A percentile compares a stretch with the other conserved stretches of the same genome.
These are phyloP conservation scores for Ramphastos sulfuratus DNA, from an alignment of 2,113 vertebrate genomes.

Conservation along the genomic window DNA sequence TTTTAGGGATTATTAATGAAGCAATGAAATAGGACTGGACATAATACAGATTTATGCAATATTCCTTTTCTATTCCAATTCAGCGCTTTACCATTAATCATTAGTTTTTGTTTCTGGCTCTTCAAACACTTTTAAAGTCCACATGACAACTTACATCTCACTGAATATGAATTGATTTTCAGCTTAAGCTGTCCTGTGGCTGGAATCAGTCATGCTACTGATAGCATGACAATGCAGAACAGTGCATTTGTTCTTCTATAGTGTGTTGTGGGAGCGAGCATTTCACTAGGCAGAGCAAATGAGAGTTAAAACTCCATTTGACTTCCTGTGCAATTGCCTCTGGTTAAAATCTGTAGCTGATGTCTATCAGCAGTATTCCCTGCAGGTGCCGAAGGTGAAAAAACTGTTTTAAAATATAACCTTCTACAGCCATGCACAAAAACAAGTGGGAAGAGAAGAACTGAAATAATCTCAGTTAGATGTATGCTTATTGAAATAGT, in stretches of 20 bases:
- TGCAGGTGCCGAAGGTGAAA: background rate
- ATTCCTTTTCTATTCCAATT: background rate
- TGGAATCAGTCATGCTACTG: background rate
- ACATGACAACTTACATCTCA: background rate
- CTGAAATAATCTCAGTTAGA: background rate
- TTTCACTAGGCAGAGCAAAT: background rate
- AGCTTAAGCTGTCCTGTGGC: background rate
- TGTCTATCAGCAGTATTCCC: background rate
- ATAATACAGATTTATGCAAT: slow-evolving; percentile 12
- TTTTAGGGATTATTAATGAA: slow-evolving; percentile 33
- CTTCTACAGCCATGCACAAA: background rate
- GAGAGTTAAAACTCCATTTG: background rate
- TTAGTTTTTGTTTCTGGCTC: background rate
- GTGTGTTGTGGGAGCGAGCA: background rate
- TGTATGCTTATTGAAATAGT: background rate
- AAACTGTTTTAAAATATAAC: background rate
- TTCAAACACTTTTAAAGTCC: slow-evolving; percentile 5
- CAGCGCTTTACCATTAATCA: background rate
- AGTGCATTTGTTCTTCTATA: background rate
- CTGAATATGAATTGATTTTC: background rate
- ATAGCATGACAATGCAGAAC: background rate
- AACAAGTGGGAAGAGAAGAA: background rate
- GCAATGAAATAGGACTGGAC: background rate
- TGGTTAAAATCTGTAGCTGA: background rate
- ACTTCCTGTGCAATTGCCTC: background rate